These are phyloP conservation scores for Lasaia peninsularis DNA, from an alignment of 1,140 invertebrate genomes.

Conservation along the genomic window DNA sequence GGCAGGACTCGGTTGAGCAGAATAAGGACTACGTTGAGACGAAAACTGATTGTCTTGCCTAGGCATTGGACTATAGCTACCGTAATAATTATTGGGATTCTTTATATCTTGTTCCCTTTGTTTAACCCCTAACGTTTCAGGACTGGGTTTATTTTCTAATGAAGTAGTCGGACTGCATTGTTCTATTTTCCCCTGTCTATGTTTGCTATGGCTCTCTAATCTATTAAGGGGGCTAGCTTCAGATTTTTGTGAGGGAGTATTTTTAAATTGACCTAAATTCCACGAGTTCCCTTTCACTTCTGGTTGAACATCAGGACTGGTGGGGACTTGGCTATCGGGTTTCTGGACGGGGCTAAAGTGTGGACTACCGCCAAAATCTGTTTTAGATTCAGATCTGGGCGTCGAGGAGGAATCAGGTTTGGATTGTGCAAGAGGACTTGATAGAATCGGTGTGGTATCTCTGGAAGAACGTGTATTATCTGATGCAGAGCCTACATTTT, in stretches of 20 bases:
- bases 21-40: slow-evolving; percentile 68
- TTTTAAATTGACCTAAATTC: slow-evolving; percentile 64
- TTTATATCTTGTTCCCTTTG: slow-evolving; percentile 52
- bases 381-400: slow-evolving; percentile 58
- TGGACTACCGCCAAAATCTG: slow-evolving; percentile 61
- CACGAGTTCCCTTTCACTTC: slow-evolving; percentile 59
- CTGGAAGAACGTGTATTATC: slow-evolving; percentile 40
- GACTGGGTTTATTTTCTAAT: slow-evolving; percentile 64
- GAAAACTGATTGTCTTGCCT: slow-evolving; percentile 65
- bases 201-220: slow-evolving; percentile 57
- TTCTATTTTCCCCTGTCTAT: slow-evolving; percentile 61
- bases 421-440: slow-evolving; percentile 63
- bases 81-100: slow-evolving; percentile 62
- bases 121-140: slow-evolving; percentile 54
- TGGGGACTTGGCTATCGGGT: slow-evolving; percentile 69
- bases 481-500: slow-evolving; percentile 29
- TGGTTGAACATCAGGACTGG: slow-evolving; percentile 58
- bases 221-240: slow-evolving; percentile 69
- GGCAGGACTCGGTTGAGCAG: slow-evolving; percentile 72
- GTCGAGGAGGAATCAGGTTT: slow-evolving; percentile 69
- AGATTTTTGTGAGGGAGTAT: slow-evolving; percentile 61
- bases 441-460: slow-evolving; percentile 44
- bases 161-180: slow-evolving; percentile 71
- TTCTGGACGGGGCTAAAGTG: slow-evolving; percentile 66
- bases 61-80: slow-evolving; percentile 68